phyloP scores from a whole-genome alignment of 2,113 vertebrate genomes.

The Saguinus imperator region DNA sequence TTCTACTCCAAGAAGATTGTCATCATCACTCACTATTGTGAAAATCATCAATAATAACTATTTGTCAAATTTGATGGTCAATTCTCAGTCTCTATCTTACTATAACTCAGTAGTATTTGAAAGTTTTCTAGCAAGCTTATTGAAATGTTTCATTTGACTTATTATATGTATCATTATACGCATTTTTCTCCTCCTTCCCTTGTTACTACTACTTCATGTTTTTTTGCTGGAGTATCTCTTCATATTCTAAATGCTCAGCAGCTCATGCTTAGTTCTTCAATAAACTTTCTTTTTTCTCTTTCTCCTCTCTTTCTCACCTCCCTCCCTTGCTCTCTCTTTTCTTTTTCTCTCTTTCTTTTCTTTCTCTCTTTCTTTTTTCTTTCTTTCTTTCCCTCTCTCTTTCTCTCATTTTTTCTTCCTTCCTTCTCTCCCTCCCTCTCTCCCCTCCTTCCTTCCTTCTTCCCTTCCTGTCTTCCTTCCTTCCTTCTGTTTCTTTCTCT shows the following conservation, averaged over 20 bases:
- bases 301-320: not conserved
- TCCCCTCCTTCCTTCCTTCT: not conserved
- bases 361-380: not conserved
- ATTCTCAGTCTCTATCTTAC: not conserved
- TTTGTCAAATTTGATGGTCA: not conserved
- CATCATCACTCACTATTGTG: not conserved
- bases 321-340: not conserved
- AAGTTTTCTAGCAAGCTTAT: not conserved
- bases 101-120: not conserved
- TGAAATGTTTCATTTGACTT: not conserved
- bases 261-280: not conserved
- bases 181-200: not conserved
- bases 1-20: not conserved
- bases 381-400: not conserved
- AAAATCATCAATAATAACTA: not conserved
- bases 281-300: not conserved
- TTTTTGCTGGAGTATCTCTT: not conserved
- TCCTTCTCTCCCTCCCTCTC: not conserved
- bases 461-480: accelerated
- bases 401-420: accelerated
- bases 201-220: not conserved
- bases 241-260: not conserved
- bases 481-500: accelerated
- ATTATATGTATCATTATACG: not conserved
- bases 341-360: not conserved